phyloP scores from a whole-genome alignment of 1,140 invertebrate species.

The Euborellia annulipes region DNA sequence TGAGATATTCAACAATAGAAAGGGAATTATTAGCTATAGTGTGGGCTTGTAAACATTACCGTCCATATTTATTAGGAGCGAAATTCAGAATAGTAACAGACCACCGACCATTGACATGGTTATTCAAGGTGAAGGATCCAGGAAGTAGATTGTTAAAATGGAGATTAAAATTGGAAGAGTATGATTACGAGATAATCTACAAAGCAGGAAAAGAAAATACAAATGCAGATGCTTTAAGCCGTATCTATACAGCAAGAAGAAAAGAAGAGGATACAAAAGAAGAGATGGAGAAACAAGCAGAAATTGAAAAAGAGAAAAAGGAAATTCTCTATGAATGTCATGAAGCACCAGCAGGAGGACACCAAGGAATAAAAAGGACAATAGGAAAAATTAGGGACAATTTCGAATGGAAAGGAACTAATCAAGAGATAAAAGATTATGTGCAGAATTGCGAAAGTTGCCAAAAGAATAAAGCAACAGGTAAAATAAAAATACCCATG shows the following conservation, averaged over 20 bases:
- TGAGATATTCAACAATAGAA: conserved; percentile 21
- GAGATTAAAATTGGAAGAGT: conserved; percentile 9
- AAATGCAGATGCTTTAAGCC: conserved; percentile 13
- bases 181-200: conserved; percentile 1
- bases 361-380: too few relatives aligned
- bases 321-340: too few relatives aligned
- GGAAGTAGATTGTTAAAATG: conserved; percentile 21
- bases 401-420: too few relatives aligned
- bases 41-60: conserved; percentile 28
- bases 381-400: too few relatives aligned
- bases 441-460: too few relatives aligned
- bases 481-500: too few relatives aligned
- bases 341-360: too few relatives aligned
- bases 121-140: conserved; percentile 22
- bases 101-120: conserved; percentile 23
- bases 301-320: too few relatives aligned
- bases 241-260: background rate
- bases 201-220: background rate
- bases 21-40: conserved; percentile 26
- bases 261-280: too few relatives aligned
- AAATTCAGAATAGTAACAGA: conserved; percentile 26
- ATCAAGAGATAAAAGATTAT: too few relatives aligned
- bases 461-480: too few relatives aligned
- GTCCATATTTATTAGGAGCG: conserved; percentile 26
- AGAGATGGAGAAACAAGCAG: too few relatives aligned